Evolutionary conservation across 2,113 vertebrate genomes (phyloP).

Genomic region (Urocynchramus pylzowi): DNA sequence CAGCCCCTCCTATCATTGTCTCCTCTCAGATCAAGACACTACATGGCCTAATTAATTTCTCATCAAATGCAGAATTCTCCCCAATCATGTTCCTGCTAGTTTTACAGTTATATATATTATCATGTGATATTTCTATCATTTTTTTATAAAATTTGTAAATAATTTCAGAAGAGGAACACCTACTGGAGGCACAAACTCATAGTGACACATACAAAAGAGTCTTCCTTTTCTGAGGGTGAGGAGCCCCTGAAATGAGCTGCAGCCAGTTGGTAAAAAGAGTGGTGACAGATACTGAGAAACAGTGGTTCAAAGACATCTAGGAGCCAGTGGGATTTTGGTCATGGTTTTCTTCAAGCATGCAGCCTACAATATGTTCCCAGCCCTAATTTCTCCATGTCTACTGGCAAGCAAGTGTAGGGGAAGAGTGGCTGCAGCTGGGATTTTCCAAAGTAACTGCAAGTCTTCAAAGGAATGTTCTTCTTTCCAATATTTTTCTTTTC

Average conservation of each 20-base stretch:
- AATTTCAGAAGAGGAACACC: neutral
- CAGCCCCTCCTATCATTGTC: accelerated
- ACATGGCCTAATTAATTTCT: neutral
- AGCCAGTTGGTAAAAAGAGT: neutral
- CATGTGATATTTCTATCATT: neutral
- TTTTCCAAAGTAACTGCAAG: neutral
- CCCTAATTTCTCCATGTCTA: neutral
- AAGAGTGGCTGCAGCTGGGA: neutral
- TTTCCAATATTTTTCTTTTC: neutral
- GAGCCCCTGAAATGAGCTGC: neutral
- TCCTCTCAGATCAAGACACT: neutral
- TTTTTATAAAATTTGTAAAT: neutral
- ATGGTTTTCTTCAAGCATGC: neutral
- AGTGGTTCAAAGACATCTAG: neutral
- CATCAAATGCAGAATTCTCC: neutral
- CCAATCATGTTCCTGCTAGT: neutral
- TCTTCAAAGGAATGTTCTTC: neutral
- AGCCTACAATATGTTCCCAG: neutral
- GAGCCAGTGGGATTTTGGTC: neutral
- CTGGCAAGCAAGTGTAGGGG: neutral
- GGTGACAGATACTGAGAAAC: neutral
- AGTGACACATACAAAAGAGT: neutral
- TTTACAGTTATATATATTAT: neutral
- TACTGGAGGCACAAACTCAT: neutral
- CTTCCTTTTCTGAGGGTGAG: neutral